Evolutionary conservation across 1,140 invertebrate species (phyloP).

Genomic region (Aphis craccivora): DNA sequence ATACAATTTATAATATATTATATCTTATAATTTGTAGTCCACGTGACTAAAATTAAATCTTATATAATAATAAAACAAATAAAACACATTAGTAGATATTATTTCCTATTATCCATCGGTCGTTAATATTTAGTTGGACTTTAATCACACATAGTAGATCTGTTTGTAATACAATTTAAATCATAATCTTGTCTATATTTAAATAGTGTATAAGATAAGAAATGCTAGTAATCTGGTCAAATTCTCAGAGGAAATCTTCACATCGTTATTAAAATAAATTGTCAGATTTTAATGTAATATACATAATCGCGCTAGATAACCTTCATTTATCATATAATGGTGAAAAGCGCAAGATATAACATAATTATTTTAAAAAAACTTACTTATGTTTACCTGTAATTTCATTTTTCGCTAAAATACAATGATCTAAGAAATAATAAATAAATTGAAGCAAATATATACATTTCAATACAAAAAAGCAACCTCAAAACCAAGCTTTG

Average conservation of each 20-base stretch:
- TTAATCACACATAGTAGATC: conserved; percentile 56
- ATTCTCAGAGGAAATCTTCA: conserved; percentile 56
- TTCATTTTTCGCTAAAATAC: conserved; percentile 48
- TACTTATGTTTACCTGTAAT: conserved; percentile 55
- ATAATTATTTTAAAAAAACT: conserved; percentile 40
- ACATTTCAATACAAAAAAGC: conserved; percentile 31
- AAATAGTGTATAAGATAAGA: conserved; percentile 52
- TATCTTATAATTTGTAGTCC: conserved; percentile 31
- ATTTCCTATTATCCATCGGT: conserved; percentile 45
- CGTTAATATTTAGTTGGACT: conserved; percentile 55
- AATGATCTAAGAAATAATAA: conserved; percentile 50
- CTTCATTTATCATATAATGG: conserved; percentile 51
- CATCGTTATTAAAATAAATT: conserved; percentile 52
- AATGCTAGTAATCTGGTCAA: conserved; percentile 53
- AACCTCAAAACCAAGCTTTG: conserved; percentile 42
- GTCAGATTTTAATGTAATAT: conserved; percentile 47
- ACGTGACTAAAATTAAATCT: conserved; percentile 36
- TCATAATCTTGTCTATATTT: conserved; percentile 56
- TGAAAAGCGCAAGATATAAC: conserved; percentile 41
- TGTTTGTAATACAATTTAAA: conserved; percentile 52
- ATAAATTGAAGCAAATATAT: conserved; percentile 41
- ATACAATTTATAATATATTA: neutral
- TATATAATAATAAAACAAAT: conserved; percentile 29
- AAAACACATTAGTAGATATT: conserved; percentile 46
- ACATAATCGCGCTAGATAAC: conserved; percentile 56